Percentiles rank a stretch among this genome's conserved stretches.
Evolutionary conservation across 1,140 invertebrate species (phyloP).

Genomic region (Zaprionus tsacasi): DNA sequence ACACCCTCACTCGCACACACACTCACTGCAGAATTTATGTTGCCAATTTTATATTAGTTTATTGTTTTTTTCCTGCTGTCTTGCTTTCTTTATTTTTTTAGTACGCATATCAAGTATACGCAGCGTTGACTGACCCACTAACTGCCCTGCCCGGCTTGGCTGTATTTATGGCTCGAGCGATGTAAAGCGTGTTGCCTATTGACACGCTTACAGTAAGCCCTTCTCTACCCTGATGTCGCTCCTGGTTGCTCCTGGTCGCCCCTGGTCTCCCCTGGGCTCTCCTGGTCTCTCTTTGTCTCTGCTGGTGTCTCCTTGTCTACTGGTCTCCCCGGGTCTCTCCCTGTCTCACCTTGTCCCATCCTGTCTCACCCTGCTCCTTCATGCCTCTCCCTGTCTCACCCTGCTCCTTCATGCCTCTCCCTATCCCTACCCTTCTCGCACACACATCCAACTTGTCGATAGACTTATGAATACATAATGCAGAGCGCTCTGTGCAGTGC

Average conservation of each 20-base stretch:
- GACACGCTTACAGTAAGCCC: background rate
- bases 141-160: background rate
- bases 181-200: background rate
- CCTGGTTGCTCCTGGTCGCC: too few species aligned
- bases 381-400: background rate
- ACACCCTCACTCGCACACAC: background rate
- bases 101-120: constrained; percentile 19
- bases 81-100: constrained; percentile 14
- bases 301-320: too few species aligned
- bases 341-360: too few species aligned
- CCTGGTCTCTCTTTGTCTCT: too few species aligned
- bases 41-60: constrained; percentile 71
- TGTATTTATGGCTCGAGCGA: constrained; percentile 5
- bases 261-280: too few species aligned
- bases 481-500: background rate
- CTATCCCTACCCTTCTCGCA: background rate
- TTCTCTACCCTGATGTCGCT: background rate
- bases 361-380: too few species aligned
- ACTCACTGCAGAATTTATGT: constrained; percentile 59
- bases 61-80: constrained; percentile 59
- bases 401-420: too few species aligned
- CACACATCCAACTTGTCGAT: background rate
- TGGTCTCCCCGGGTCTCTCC: too few species aligned
- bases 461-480: background rate
- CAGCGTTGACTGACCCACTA: constrained; percentile 5